Percentiles rank a stretch among this genome's conserved stretches.
These are phyloP conservation scores for Drosophila paulistorum DNA, from an alignment of 1,140 invertebrate genomes.

Conservation along the genomic window DNA sequence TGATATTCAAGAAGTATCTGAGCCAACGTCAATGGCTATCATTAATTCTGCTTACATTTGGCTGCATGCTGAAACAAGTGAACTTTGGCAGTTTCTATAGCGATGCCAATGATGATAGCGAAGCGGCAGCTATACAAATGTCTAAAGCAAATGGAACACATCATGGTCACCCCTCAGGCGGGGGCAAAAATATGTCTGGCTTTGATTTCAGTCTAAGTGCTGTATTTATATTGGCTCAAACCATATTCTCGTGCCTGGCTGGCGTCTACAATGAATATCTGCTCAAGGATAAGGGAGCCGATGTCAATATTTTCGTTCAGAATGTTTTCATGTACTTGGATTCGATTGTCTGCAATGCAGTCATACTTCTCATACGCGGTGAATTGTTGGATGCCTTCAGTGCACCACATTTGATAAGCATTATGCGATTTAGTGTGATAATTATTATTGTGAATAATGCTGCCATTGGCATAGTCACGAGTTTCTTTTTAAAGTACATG, in stretches of 20 bases:
- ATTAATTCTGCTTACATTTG: constrained; percentile 91
- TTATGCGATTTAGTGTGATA: constrained; percentile 89
- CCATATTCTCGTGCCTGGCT: constrained; percentile 95
- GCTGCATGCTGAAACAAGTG: constrained; percentile 96
- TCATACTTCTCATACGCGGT: constrained; percentile 87
- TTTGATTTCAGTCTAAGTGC: constrained; percentile 88
- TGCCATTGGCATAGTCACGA: constrained; percentile 95
- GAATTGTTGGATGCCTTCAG: constrained; percentile 86
- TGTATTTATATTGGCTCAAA: constrained; percentile 91
- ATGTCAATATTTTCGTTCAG: constrained; percentile 95
- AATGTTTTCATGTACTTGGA: constrained; percentile 98
- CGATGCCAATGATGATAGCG: constrained; percentile 68
- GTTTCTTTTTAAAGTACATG: constrained; percentile 95
- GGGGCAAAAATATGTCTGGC: constrained; percentile 83
- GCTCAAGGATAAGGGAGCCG: constrained; percentile 92
- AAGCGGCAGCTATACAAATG: constrained; percentile 52
- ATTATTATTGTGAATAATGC: constrained; percentile 95
- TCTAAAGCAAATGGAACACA: background rate
- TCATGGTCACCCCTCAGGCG: constrained; percentile 38
- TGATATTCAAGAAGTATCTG: constrained; percentile 94
- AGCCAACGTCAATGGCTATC: constrained; percentile 95
- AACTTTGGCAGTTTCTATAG: constrained; percentile 84
- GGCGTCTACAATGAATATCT: constrained; percentile 98
- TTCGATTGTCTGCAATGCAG: constrained; percentile 94
- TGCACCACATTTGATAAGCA: constrained; percentile 84